Evolutionary conservation across 2,797 vertebrate genomes (phyloP).

Genomic region (Melopsittacus undulatus): DNA sequence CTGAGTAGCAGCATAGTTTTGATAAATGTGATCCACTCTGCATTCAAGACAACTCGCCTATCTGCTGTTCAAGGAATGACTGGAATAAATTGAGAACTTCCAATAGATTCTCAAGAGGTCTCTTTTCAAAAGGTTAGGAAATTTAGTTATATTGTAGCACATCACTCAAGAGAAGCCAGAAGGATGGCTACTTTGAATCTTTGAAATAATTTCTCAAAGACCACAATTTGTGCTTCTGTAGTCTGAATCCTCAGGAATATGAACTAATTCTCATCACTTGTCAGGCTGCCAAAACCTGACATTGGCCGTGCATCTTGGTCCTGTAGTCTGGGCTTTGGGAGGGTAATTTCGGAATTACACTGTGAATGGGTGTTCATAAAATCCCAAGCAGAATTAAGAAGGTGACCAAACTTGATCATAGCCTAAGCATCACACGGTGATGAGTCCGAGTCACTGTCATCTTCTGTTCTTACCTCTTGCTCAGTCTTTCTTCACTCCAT

Average conservation of each 20-base stretch:
- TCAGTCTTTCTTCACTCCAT: neutral
- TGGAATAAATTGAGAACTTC: neutral
- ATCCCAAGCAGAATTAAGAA: neutral
- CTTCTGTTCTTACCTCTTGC: neutral
- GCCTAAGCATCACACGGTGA: neutral
- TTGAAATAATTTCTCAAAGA: neutral
- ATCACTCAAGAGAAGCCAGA: neutral
- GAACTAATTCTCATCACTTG: constrained; percentile 4
- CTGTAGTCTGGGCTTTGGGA: neutral
- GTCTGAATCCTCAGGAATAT: neutral
- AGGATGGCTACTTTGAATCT: neutral
- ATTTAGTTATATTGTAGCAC: neutral
- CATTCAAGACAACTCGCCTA: neutral
- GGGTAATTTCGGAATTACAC: neutral
- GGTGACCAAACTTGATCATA: neutral
- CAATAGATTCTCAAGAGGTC: neutral
- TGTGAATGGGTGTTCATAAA: neutral
- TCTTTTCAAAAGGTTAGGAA: neutral
- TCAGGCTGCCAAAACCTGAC: neutral
- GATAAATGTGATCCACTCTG: neutral
- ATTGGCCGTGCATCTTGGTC: neutral
- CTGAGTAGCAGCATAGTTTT: neutral
- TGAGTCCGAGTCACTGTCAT: neutral
- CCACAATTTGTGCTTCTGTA: neutral
- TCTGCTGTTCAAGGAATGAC: neutral